Evolutionary conservation across 2,797 vertebrate species (phyloP), one percentile per base, ranked within the genome.

Genomic region (Gallinago nigripennis): DNA sequence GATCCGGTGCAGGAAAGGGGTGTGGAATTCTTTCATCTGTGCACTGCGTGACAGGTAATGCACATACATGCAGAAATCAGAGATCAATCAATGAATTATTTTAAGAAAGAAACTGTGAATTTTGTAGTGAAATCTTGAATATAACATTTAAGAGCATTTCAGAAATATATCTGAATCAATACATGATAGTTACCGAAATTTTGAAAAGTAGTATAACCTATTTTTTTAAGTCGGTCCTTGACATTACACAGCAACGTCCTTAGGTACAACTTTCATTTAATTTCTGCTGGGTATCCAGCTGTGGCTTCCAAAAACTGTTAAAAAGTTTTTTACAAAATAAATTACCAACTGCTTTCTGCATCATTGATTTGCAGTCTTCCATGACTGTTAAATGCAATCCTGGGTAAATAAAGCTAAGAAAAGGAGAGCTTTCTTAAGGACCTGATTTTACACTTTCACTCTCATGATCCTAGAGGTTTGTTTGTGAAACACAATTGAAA

Each of bases 291-390:
- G 39, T 78, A 65, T 69, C 39, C 75, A 83, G 46, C 68, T 79
- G 64, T 78, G 75, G 24, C 33, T 80, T 92, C 53, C 66, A 82
- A 85, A 95, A 88, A 53, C 37, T 27, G 9, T 60, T 94, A 28
- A 77, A 56, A 78, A 76, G 43, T 53, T 70, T 97, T 90, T 95
- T 94, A 95, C 87, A 96, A 94, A 85, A 95, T 84, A 96, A 98
- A 98, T 98, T 98, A 97, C 77, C 91, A 81, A 95, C 79, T 97
- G 94, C 95, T 98, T 98, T 98, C 98, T 98, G 97, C 98, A 97
- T 98, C 97, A 24, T 98, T 98, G 97, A 97, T 94, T 96, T 96
- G 98, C 98, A 98, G 95, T 98, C 98, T 98, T 97, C 96, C 97
- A 71, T 97, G 97, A 97, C 97, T 98, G 97, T 93, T 96, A 96